phyloP scores from a whole-genome alignment of 2,888 invertebrate species.

The Phortica okadai region DNA sequence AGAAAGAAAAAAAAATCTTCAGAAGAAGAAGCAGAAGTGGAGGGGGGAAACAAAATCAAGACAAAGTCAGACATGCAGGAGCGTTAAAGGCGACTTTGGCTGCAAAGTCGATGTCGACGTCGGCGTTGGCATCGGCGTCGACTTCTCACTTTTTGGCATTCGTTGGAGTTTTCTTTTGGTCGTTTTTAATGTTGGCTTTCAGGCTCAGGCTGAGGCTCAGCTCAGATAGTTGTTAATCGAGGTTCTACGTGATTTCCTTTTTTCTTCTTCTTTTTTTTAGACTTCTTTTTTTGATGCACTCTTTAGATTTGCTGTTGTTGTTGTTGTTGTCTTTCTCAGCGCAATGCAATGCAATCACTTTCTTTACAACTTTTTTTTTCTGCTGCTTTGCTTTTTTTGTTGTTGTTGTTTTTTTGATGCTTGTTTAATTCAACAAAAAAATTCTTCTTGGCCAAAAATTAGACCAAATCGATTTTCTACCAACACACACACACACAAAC shows the following conservation, averaged over 20 bases:
- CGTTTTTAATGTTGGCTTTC: neutral
- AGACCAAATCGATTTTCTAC: neutral
- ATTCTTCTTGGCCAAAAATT: neutral
- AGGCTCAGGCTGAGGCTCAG: neutral
- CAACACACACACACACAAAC: neutral
- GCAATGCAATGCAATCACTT: neutral
- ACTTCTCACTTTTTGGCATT: neutral
- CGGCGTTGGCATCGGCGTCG: neutral
- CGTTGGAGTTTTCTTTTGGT: neutral
- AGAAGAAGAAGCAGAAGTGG: neutral
- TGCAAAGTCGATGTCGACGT: neutral
- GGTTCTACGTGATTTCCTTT: neutral
- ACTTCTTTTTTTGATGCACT: neutral
- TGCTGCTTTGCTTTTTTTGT: neutral
- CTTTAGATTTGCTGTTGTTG: too few species aligned
- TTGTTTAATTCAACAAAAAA: neutral
- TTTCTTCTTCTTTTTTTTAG: neutral
- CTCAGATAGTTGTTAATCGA: neutral
- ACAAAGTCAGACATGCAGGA: neutral
- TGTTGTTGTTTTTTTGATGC: neutral
- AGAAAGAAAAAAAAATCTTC: neutral
- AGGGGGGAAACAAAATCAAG: neutral
- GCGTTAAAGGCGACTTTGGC: too few species aligned
- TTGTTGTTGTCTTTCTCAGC: neutral
- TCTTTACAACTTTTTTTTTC: constrained; percentile 18